Base-by-base conservation (phyloP, 1,140 invertebrate genomes). In the Brachionus calyciflorus region DNA sequence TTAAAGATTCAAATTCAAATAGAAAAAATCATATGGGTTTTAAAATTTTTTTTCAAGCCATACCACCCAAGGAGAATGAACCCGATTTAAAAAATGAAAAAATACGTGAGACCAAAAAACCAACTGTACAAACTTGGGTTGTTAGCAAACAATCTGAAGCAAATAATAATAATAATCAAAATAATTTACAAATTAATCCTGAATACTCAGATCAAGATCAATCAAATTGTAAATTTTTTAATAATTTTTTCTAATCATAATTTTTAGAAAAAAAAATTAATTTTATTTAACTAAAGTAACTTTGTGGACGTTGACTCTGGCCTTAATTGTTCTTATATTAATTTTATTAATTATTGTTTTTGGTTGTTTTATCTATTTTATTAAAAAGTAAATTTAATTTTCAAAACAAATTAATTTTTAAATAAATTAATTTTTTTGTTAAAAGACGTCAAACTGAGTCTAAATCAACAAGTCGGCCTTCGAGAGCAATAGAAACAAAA, bases 31-130 rank as follows among this genome's bases (percentile, higher is more conserved):
- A 41, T 24, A 14, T 30, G 10, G 69, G 69, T 37, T 73, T 73
- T 26, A 73, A 73, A 21, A 73, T 73, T 21, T 73, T 51, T 51
- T 73, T 73, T 41, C 69, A 73, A 40, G 69, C 69, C 6, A 73
- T 73, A 51, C 69, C 69, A 17, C 69, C 69, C 28, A 26, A 28
- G 1, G 69, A 49, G 24, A 28, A 48, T 17, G 12, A 12, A 44
- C 44, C 41, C 1, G 60, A 14, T n/a, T 9, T 30, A 26, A 19
- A 65, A 44, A 41, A 65, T 44, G 12, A 46, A 65, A 24, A 65
- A 44, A 65, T 19, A 44, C 21, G 33, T 9, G 44, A 65, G 4
- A n/a, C n/a, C n/a, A n/a, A n/a, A n/a, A n/a, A n/a, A n/a, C 33
- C 60, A 28, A 65, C 60, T 0, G 30, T 60, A 2, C 30, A 60